phyloP scores from a whole-genome alignment of 2,797 vertebrate species.

The Spinus pinus region DNA sequence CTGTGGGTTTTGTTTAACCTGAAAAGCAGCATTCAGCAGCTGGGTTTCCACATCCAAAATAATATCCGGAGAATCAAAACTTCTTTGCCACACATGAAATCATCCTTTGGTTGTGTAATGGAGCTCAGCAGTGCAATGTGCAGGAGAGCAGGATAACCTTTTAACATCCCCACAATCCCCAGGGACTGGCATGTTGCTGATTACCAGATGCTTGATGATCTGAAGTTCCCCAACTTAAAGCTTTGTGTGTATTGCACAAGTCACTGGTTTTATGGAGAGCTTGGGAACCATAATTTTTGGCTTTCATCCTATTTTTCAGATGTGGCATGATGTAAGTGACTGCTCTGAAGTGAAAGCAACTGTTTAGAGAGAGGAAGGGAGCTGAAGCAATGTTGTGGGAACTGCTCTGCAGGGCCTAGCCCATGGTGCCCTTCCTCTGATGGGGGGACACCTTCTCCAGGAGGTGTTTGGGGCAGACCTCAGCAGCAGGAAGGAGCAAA shows the following conservation, averaged over 20 bases:
- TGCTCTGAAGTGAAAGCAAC: not conserved
- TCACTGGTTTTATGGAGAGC: constrained; percentile 5
- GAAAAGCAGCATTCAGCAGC: constrained; percentile 18
- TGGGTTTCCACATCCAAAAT: constrained; percentile 16
- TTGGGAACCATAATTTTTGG: not conserved
- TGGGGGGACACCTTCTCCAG: not conserved
- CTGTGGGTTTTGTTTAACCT: constrained; percentile 27
- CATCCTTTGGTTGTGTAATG: not conserved
- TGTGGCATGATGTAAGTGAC: not conserved
- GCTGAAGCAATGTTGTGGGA: not conserved
- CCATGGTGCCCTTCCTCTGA: fast-evolving
- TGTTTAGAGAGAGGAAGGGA: not conserved
- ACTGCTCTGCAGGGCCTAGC: not conserved
- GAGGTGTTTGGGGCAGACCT: not conserved
- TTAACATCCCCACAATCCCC: not conserved
- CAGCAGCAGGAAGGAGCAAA: not conserved
- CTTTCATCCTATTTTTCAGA: constrained; percentile 24
- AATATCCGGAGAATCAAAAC: not conserved
- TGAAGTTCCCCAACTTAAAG: not conserved
- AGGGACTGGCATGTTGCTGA: not conserved
- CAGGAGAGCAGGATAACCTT: not conserved
- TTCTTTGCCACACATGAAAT: constrained; percentile 10
- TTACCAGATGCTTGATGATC: constrained; percentile 32
- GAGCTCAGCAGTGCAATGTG: not conserved
- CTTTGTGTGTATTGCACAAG: not conserved